Base-by-base conservation (phyloP, 2,888 invertebrate genomes). In the Idaea straminata region DNA sequence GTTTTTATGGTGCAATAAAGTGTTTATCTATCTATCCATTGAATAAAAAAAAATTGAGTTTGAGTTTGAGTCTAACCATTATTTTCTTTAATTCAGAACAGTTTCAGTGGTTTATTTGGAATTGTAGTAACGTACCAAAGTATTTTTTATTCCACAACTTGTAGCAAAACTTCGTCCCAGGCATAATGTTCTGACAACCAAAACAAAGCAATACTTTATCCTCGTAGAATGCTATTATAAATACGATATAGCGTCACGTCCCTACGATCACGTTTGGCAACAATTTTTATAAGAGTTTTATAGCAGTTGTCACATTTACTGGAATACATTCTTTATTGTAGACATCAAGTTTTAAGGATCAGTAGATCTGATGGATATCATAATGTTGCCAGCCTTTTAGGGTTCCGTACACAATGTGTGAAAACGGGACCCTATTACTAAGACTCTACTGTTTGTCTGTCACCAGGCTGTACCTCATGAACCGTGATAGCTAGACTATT, bases 241-340 rank as follows among this genome's bases (percentile, higher is more conserved):
- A 47, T 47, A 47, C 47, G 47, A 47, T 47, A 47, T 47, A 47
- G 0, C 47, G 47, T 47, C 47, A 47, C 47, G 47, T 47, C 47
- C 47, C 10, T 47, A 47, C 47, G 47, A 47, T 59, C 59, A 59
- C 59, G 59, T 15, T 59, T 59, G 16, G 13, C 59, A 59, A 25
- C 59, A 16, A 59, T 59, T 47, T 62, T 66, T 38, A 58, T 65
- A 25, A 34, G 57, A 34, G 35, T 38, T 58, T n/a, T 35, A 57
- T 62, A 62, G 61, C 67, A 63, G 15, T 5, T 63, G 59, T 59
- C 59, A 59, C 34, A 59, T 59, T 59, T 13, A 16, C 59, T 25
- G 59, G 59, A 25, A 59, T 59, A 25, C 13, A 13, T 47, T 47
- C 47, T 47, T 47, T 47, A 47, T 47, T 47, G 47, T 13, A 47